Evolutionary conservation across 2,797 vertebrate species (phyloP).

Genomic region (Helarctos malayanus): DNA sequence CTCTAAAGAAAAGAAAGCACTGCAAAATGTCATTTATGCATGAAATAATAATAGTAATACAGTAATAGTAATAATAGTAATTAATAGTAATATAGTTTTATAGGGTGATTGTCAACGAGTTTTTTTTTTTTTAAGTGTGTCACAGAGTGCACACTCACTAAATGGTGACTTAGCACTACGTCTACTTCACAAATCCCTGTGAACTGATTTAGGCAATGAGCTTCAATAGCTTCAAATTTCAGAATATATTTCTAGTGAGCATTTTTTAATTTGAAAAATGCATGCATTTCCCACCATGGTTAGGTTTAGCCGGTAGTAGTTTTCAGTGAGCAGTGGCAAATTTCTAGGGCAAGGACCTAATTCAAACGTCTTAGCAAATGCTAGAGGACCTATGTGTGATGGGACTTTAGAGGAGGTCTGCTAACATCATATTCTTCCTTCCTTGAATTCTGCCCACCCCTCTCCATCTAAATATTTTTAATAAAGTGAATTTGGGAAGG

Average conservation of each 20-base stretch:
- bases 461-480: not conserved
- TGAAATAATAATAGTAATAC: not conserved
- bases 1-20: not conserved
- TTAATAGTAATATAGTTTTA: not conserved
- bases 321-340: not conserved
- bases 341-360: not conserved
- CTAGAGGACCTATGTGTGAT: not conserved
- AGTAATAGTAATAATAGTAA: not conserved
- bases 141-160: not conserved
- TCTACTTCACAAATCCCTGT: not conserved
- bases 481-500: not conserved
- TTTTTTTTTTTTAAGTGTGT: not conserved
- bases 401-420: not conserved
- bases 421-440: not conserved
- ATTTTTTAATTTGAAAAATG: not conserved
- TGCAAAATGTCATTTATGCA: not conserved
- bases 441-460: not conserved
- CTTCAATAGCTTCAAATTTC: conserved; percentile 5
- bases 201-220: not conserved
- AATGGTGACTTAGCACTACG: not conserved
- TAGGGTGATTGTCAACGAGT: not conserved
- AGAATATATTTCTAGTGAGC: not conserved
- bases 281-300: not conserved
- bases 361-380: not conserved
- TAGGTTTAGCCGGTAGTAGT: not conserved